Conservation (phyloP, 2,888 invertebrate genomes). For the Hemaris fuciformis region DNA sequence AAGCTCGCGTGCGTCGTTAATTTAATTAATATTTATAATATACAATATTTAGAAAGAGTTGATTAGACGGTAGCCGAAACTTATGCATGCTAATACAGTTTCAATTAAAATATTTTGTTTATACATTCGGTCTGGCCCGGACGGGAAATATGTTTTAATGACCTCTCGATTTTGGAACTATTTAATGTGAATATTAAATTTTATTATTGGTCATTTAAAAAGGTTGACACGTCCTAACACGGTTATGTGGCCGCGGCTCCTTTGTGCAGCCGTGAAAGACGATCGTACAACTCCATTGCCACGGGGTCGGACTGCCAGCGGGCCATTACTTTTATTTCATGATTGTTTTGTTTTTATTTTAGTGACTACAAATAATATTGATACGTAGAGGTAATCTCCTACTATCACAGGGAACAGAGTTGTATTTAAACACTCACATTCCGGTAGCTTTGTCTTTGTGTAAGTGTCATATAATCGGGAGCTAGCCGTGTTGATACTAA, state of each 20-base stretch:
- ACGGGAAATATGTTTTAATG: conserved; percentile 12
- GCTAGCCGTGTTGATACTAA: no score
- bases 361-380: no score
- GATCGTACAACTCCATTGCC: conserved; percentile 23
- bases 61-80: conserved; percentile 6
- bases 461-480: no score
- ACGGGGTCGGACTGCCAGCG: conserved; percentile 29
- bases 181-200: conserved; percentile 45
- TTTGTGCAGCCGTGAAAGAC: conserved; percentile 50
- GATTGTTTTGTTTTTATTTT: no score
- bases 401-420: no score
- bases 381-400: no score
- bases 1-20: background rate
- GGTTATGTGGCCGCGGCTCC: conserved; percentile 49
- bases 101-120: conserved; percentile 3
- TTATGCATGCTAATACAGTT: background rate
- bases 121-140: background rate
- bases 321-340: background rate
- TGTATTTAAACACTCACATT: no score
- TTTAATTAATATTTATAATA: conserved; percentile 5
- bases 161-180: conserved; percentile 21
- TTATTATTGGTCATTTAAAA: conserved; percentile 44
- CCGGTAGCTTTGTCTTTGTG: no score
- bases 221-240: conserved; percentile 51
- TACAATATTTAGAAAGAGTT: conserved; percentile 1